A percentile compares a stretch with the other conserved stretches of the same genome.
Conservation (phyloP, 1,140 invertebrate genomes). For the Plodia interpunctella region DNA sequence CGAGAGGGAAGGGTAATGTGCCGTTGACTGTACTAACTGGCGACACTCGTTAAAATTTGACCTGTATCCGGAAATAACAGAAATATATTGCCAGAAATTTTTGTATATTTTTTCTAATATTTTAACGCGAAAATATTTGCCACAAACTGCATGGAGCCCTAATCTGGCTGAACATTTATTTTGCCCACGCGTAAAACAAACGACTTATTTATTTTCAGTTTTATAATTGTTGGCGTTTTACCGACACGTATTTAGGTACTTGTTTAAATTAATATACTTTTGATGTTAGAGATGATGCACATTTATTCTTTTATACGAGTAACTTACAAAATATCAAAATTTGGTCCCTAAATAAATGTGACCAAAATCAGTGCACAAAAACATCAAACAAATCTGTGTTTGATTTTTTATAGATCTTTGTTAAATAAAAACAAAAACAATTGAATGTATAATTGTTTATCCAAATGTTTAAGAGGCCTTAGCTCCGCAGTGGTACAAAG, state of each 20-base stretch:
- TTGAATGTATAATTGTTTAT: too few species aligned
- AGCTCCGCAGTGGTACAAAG: too few species aligned
- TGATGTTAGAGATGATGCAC: too few species aligned
- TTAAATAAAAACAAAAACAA: too few species aligned
- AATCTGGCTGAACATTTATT: neutral
- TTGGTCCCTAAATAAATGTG: too few species aligned
- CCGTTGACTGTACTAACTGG: too few species aligned
- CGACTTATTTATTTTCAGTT: neutral
- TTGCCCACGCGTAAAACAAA: constrained; percentile 3
- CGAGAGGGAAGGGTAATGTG: too few species aligned
- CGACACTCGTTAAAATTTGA: neutral
- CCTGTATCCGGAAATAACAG: neutral
- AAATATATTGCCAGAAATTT: neutral
- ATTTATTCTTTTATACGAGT: too few species aligned
- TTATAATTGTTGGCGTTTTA: constrained; percentile 1
- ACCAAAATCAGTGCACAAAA: too few species aligned
- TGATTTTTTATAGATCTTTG: neutral
- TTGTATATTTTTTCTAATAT: neutral
- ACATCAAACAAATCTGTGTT: neutral
- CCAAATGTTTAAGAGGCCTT: too few species aligned
- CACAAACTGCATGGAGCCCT: constrained; percentile 2
- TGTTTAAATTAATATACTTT: neutral
- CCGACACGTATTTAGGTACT: neutral
- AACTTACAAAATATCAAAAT: too few species aligned
- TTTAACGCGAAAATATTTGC: neutral